phyloP scores from a whole-genome alignment of 2,113 vertebrate genomes.

The Accipiter virgatus region DNA sequence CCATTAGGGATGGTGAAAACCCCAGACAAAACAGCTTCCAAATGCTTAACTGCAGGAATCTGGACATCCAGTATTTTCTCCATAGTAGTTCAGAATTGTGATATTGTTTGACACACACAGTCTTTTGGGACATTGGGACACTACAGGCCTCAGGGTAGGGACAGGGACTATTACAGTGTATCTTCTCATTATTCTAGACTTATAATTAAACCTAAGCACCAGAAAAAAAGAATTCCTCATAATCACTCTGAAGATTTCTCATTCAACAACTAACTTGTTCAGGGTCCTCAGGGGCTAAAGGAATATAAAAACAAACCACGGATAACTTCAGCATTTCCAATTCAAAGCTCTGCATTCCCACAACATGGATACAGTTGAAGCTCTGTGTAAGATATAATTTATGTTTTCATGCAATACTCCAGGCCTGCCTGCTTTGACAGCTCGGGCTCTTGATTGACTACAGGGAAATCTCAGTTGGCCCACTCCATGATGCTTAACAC shows the following conservation, averaged over 20 bases:
- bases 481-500: background rate
- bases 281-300: background rate
- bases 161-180: background rate
- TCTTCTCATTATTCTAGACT: background rate
- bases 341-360: background rate
- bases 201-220: background rate
- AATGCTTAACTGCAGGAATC: background rate
- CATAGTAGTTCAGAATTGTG: background rate
- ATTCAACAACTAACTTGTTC: background rate
- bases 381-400: background rate
- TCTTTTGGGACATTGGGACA: background rate
- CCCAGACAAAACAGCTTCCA: slow-evolving; percentile 4
- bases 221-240: background rate
- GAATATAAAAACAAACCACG: background rate
- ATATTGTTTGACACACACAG: background rate
- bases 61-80: background rate
- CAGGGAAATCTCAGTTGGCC: background rate
- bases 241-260: background rate
- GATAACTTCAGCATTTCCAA: background rate
- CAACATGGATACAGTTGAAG: background rate
- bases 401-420: background rate
- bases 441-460: background rate
- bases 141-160: background rate
- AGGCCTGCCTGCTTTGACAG: background rate
- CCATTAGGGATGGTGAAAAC: background rate